These are phyloP conservation scores for Brachionichthys hirsutus DNA, from an alignment of 2,113 vertebrate genomes.

Conservation along the genomic window DNA sequence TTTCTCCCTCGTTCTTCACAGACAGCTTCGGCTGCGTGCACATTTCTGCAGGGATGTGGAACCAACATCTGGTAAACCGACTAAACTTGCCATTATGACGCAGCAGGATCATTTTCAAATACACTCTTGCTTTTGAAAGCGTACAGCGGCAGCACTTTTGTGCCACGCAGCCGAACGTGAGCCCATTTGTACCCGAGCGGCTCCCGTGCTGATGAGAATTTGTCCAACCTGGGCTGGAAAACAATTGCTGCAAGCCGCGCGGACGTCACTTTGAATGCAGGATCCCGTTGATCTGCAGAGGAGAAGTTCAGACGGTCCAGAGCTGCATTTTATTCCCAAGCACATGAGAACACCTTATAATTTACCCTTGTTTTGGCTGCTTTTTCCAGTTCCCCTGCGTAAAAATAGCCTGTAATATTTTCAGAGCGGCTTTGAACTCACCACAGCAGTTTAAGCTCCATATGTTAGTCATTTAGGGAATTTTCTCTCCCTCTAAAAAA, in stretches of 20 bases:
- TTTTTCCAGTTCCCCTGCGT: slow-evolving; percentile 72
- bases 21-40: neutral
- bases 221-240: slow-evolving; percentile 11
- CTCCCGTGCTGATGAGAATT: neutral
- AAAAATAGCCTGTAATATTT: slow-evolving; percentile 80
- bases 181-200: slow-evolving; percentile 25
- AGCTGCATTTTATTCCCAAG: slow-evolving; percentile 55
- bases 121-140: neutral
- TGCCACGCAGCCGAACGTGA: neutral
- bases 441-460: slow-evolving; percentile 75
- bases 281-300: slow-evolving; percentile 20
- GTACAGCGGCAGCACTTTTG: neutral
- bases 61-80: slow-evolving; percentile 15
- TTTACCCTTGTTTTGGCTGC: slow-evolving; percentile 73
- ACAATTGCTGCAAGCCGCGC: slow-evolving; percentile 17
- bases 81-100: slow-evolving; percentile 4
- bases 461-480: slow-evolving; percentile 73
- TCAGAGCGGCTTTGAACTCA: slow-evolving; percentile 80
- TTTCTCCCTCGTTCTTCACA: too few species aligned
- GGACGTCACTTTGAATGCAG: slow-evolving; percentile 29
- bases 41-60: neutral
- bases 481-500: slow-evolving; percentile 38
- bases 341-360: slow-evolving; percentile 70
- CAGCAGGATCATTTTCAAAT: neutral
- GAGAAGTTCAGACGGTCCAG: slow-evolving; percentile 23